Evolutionary conservation across 35 echinoderm and acorn worm species (phyloP), one percentile per base, ranked within the genome.

Genomic region (Apostichopus parvimensis): DNA sequence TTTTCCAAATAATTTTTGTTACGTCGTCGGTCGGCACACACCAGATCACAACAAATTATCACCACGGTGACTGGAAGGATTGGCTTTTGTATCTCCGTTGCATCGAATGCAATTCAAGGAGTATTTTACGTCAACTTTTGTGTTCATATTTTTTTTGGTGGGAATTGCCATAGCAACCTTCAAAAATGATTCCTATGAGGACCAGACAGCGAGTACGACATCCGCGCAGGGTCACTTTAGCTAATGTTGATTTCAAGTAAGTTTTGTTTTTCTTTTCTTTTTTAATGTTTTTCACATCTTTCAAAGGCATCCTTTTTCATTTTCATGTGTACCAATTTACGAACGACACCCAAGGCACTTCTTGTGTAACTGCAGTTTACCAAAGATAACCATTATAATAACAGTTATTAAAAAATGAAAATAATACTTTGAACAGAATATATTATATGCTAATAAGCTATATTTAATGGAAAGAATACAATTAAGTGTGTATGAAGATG

Each of bases 221-320:
- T 56, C 95, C 95, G 13, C 89, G 95, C 58, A 81, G 95, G 86
- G 95, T 96, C 13, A 96, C 95, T 6, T 90, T 96, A 61, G 95
- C 95, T 9, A 96, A 96, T 73, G 95, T 96, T 64, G 93, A 96
- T 57, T 96, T 96, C 86, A 86, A 93, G 95, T 96, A 96, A 87
- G 82, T 91, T 8, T 54, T 0, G 9, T 18, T 91, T 91, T 84
- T 82, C n/a, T 60, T 75, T 17, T 7, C n/a, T 75, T 18, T 20
- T 75, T 75, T n/a, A 20, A 22, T 22, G 0, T 20, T n/a, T 75
- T 75, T 45, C 34, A 45, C 34, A 45, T 45, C 34, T 45, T 45
- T 45, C 34, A 45, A 45, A 45, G 34, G 34, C 2, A 45, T 45
- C 34, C 34, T 45, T 45, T 34, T 4, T 45, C 34, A 45, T 3